These are phyloP conservation scores for Euplexia lucipara DNA, from an alignment of 2,888 invertebrate species.

Conservation along the genomic window DNA sequence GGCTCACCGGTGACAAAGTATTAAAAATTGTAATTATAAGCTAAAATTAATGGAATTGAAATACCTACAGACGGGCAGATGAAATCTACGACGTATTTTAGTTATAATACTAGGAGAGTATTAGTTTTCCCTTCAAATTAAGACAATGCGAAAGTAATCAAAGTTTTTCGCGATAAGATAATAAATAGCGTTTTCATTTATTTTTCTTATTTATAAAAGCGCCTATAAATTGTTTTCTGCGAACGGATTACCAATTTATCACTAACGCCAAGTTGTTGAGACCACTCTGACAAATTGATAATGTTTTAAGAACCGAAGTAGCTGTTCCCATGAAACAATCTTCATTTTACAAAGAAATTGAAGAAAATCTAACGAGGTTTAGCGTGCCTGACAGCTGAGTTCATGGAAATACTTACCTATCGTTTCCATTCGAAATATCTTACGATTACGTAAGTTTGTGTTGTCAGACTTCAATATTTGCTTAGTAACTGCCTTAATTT, in stretches of 20 bases:
- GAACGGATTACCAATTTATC: not conserved
- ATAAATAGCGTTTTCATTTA: no score
- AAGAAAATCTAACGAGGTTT: slow-evolving; percentile 9
- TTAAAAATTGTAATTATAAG: no score
- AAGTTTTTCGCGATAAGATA: no score
- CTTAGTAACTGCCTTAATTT: not conserved
- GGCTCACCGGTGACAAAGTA: no score
- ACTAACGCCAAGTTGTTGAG: not conserved
- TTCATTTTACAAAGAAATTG: slow-evolving; percentile 9
- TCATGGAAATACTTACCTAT: not conserved
- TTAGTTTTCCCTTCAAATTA: no score
- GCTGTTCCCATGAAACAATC: slow-evolving; percentile 10
- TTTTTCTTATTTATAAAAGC: not conserved
- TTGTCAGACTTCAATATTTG: not conserved
- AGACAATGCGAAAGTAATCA: no score
- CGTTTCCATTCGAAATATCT: not conserved
- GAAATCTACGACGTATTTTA: no score
- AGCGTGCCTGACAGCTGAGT: not conserved
- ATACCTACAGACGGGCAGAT: no score
- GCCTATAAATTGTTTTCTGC: not conserved
- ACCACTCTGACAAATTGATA: not conserved
- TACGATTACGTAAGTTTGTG: not conserved
- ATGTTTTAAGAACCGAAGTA: slow-evolving; percentile 7
- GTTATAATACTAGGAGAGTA: no score
- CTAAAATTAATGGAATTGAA: no score